These are phyloP conservation scores for Dorcus parallelipipedus DNA, from an alignment of 2,888 invertebrate species.

Conservation along the genomic window DNA sequence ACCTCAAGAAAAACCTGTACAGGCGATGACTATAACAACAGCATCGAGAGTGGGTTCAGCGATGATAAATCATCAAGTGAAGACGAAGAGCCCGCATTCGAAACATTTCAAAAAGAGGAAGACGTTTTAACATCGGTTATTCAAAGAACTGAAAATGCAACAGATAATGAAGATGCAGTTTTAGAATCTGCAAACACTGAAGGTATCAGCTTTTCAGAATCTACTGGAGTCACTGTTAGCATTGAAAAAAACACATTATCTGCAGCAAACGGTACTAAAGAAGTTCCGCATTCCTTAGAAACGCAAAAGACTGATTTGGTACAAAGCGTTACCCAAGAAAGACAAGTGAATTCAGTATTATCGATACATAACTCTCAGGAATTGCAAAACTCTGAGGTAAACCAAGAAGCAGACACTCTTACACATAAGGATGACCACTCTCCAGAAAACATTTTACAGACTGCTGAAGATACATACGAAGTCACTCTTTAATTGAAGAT, in stretches of 20 bases:
- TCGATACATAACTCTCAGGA: too few species aligned
- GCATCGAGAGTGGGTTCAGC: constrained; percentile 82
- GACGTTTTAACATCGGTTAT: constrained; percentile 48
- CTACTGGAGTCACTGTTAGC: neutral
- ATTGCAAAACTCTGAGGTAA: too few species aligned
- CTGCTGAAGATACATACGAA: too few species aligned
- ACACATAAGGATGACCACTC: neutral
- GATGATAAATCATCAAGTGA: constrained; percentile 64
- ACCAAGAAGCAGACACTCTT: neutral
- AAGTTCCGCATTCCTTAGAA: constrained; percentile 7
- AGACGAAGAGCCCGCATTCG: constrained; percentile 51
- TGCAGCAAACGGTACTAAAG: neutral
- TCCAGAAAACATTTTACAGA: neutral
- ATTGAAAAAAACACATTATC: too few species aligned
- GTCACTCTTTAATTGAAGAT: too few species aligned
- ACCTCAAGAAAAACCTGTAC: constrained; percentile 65
- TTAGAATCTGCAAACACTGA: constrained; percentile 15
- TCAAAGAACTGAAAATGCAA: constrained; percentile 27
- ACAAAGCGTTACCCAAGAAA: constrained; percentile 14
- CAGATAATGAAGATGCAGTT: constrained; percentile 20
- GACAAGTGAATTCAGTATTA: neutral
- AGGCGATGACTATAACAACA: constrained; percentile 63
- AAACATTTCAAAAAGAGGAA: neutral
- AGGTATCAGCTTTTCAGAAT: neutral
- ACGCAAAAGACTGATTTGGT: constrained; percentile 20